A percentile compares a stretch with the other conserved stretches of the same genome.
These are phyloP conservation scores for Petrolisthes manimaculis DNA, from an alignment of 2,888 invertebrate genomes.

Conservation along the genomic window DNA sequence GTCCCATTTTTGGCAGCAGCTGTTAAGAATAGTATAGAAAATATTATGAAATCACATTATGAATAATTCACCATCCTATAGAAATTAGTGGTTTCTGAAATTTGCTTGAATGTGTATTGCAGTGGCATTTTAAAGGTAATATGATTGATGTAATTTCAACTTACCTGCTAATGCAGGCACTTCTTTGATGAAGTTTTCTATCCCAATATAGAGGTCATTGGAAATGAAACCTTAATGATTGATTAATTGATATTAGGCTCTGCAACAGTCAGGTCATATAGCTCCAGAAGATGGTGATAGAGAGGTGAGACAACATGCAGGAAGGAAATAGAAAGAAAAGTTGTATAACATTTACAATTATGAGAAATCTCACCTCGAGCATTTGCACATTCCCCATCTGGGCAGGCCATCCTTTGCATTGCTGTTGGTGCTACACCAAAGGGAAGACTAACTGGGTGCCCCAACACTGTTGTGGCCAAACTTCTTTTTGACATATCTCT, in stretches of 20 bases:
- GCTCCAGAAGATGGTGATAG: background rate
- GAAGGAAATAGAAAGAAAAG: slow-evolving; percentile 52
- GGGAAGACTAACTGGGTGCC: slow-evolving; percentile 77
- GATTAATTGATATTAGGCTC: too few species aligned
- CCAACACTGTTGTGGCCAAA: slow-evolving; percentile 77
- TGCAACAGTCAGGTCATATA: background rate
- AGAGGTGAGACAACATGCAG: too few species aligned
- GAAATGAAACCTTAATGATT: too few species aligned
- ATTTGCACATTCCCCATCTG: slow-evolving; percentile 87
- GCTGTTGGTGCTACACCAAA: slow-evolving; percentile 89
- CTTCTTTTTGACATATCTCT: slow-evolving; percentile 80
- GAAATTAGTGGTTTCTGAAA: background rate
- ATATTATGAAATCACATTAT: background rate
- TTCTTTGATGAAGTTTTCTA: too few species aligned
- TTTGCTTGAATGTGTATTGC: background rate
- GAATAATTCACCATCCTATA: background rate
- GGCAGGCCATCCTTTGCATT: slow-evolving; percentile 92
- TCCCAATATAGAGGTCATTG: too few species aligned
- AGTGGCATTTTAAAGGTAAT: background rate
- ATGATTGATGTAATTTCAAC: too few species aligned
- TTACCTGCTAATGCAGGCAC: too few species aligned
- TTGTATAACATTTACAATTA: background rate
- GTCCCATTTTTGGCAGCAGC: slow-evolving; percentile 84
- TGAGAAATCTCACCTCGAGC: slow-evolving; percentile 76
- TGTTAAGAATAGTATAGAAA: slow-evolving; percentile 68